A percentile compares a stretch with the other conserved stretches of the same genome.
Conservation (phyloP, 2,888 invertebrate species). For the Hyalella azteca region DNA sequence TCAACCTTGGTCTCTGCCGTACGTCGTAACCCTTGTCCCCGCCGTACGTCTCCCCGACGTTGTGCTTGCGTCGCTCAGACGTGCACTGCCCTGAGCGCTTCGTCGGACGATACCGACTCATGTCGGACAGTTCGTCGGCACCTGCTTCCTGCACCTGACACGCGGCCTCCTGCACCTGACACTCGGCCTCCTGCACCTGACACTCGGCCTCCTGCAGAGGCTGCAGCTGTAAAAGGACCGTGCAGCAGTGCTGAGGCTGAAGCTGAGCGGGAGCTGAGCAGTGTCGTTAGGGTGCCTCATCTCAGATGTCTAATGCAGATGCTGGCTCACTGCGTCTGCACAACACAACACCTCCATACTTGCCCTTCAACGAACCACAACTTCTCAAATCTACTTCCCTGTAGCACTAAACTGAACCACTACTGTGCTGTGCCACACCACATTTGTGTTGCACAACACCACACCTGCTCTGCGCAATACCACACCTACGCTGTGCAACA, state of each 20-base stretch:
- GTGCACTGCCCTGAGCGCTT: slow-evolving; percentile 57
- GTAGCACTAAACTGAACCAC: too few species aligned
- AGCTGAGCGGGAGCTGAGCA: too few species aligned
- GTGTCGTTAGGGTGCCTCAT: too few species aligned
- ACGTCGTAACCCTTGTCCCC: background rate
- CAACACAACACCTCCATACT: background rate
- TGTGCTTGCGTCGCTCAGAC: too few species aligned
- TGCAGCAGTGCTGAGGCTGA: too few species aligned
- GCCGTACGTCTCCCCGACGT: too few species aligned
- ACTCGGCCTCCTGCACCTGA: background rate
- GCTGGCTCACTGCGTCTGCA: background rate
- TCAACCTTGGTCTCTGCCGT: background rate
- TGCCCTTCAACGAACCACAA: background rate
- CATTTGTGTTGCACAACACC: background rate
- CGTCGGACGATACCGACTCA: slow-evolving; percentile 55
- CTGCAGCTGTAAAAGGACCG: too few species aligned
- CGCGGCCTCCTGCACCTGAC: background rate
- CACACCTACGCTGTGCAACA: background rate
- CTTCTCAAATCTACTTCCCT: background rate
- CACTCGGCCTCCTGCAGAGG: background rate
- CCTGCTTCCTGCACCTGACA: slow-evolving; percentile 30
- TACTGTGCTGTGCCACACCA: too few species aligned
- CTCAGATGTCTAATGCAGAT: too few species aligned
- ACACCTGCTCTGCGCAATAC: background rate
- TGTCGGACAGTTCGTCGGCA: slow-evolving; percentile 57